Conservation (phyloP, 2,888 invertebrate genomes). For the Heliconius aoede region DNA sequence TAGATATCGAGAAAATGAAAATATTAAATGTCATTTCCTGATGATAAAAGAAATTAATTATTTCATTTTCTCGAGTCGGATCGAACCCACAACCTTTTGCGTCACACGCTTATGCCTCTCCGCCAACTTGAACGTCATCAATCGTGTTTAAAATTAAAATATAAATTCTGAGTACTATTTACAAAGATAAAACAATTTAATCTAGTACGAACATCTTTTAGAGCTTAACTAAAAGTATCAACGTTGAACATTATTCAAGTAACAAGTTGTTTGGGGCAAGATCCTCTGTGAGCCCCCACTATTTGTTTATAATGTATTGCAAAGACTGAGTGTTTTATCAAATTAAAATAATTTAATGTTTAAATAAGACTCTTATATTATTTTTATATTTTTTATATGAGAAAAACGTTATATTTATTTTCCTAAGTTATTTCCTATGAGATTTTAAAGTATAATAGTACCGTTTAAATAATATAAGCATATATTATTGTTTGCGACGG, state of each 20-base stretch:
- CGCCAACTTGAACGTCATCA: not conserved
- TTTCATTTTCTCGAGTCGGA: not conserved
- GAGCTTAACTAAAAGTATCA: slow-evolving; percentile 49
- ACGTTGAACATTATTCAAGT: slow-evolving; percentile 46
- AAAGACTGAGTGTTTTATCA: not conserved
- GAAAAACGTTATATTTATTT: not conserved
- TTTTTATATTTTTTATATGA: not conserved
- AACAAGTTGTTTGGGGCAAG: slow-evolving; percentile 50
- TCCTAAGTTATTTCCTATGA: not conserved
- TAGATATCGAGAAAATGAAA: no score
- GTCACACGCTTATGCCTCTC: no score
- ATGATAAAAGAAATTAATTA: no score
- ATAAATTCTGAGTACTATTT: not conserved
- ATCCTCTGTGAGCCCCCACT: slow-evolving; percentile 34
- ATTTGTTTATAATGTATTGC: slow-evolving; percentile 2
- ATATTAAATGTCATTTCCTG: no score
- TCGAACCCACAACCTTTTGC: not conserved
- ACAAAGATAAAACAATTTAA: slow-evolving; percentile 23
- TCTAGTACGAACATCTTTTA: slow-evolving; percentile 41
- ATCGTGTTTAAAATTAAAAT: not conserved
- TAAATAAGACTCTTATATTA: not conserved
- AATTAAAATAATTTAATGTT: slow-evolving; percentile 3
- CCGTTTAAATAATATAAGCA: not conserved
- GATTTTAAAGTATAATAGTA: not conserved
- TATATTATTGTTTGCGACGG: no score